Conservation (phyloP, 1,140 invertebrate genomes). For the Ditylenchus dipsaci region DNA sequence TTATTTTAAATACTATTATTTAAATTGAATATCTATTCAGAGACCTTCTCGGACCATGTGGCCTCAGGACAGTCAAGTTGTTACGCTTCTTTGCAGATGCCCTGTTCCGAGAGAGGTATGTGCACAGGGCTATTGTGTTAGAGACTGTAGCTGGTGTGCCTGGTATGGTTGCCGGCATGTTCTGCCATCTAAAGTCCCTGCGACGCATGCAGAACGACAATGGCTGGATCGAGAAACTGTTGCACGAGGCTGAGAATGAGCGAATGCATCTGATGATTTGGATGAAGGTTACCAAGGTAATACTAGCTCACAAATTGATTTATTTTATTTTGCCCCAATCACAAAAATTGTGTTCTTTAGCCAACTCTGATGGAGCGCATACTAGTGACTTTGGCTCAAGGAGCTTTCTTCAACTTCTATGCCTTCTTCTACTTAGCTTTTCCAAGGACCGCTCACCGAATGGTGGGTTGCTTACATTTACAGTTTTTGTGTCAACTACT, state of each 20-base stretch:
- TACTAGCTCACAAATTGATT: no score
- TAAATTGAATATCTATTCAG: slow-evolving; percentile 41
- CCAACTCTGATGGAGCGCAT: slow-evolving; percentile 57
- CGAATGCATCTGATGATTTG: slow-evolving; percentile 61
- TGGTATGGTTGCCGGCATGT: slow-evolving; percentile 61
- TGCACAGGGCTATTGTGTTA: slow-evolving; percentile 39
- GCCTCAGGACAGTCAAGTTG: slow-evolving; percentile 54
- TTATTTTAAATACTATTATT: neutral
- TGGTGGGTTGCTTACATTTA: slow-evolving; percentile 23
- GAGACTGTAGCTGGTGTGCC: slow-evolving; percentile 60
- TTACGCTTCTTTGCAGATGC: slow-evolving; percentile 20
- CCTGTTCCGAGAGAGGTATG: slow-evolving; percentile 16
- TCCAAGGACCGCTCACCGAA: slow-evolving; percentile 60
- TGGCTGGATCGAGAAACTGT: slow-evolving; percentile 61
- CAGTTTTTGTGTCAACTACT: no score
- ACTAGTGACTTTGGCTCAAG: slow-evolving; percentile 58
- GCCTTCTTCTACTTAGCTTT: slow-evolving; percentile 58
- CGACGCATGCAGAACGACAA: slow-evolving; percentile 59
- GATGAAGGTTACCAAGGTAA: slow-evolving; percentile 54
- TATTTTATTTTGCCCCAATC: no score
- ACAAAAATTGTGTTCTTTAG: neutral
- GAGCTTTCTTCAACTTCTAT: slow-evolving; percentile 59
- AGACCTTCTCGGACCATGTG: slow-evolving; percentile 59
- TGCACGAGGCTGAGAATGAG: slow-evolving; percentile 63
- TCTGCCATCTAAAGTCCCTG: slow-evolving; percentile 59